These are phyloP conservation scores for Sciurus carolinensis DNA, from an alignment of 2,797 vertebrate genomes.

Conservation along the genomic window DNA sequence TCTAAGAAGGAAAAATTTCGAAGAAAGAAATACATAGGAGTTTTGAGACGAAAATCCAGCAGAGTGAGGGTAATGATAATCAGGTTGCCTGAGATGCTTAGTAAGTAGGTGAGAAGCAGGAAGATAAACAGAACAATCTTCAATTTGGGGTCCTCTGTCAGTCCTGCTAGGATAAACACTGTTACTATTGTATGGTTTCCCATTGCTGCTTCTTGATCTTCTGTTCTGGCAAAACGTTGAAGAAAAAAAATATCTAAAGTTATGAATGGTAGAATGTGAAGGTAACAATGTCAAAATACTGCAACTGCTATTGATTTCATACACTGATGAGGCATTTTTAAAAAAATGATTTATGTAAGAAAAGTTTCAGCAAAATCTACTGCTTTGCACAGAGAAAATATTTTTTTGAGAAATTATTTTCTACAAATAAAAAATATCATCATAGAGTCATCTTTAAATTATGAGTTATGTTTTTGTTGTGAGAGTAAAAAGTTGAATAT, in stretches of 20 bases:
- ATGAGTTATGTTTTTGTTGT: background rate
- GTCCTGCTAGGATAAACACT: slow-evolving; percentile 62
- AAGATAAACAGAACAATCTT: slow-evolving; percentile 57
- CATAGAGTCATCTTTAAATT: background rate
- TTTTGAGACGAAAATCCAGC: slow-evolving; percentile 65
- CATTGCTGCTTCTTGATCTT: slow-evolving; percentile 16
- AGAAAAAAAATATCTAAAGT: background rate
- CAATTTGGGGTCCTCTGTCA: slow-evolving; percentile 36
- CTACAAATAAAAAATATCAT: background rate
- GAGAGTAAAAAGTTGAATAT: background rate
- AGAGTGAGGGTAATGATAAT: slow-evolving; percentile 65
- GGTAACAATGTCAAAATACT: background rate
- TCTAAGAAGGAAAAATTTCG: slow-evolving; percentile 75
- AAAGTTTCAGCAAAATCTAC: background rate
- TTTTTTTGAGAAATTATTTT: background rate
- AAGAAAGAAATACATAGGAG: slow-evolving; percentile 80
- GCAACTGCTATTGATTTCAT: background rate
- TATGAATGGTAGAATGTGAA: background rate
- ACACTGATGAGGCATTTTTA: background rate
- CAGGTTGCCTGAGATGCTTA: slow-evolving; percentile 69
- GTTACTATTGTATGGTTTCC: slow-evolving; percentile 55
- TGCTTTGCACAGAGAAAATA: background rate
- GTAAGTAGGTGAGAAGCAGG: slow-evolving; percentile 64
- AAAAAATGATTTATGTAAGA: background rate
- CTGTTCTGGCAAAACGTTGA: background rate